These are phyloP conservation scores for Eutolmus rufibarbis DNA, from an alignment of 2,888 invertebrate genomes.

Conservation along the genomic window DNA sequence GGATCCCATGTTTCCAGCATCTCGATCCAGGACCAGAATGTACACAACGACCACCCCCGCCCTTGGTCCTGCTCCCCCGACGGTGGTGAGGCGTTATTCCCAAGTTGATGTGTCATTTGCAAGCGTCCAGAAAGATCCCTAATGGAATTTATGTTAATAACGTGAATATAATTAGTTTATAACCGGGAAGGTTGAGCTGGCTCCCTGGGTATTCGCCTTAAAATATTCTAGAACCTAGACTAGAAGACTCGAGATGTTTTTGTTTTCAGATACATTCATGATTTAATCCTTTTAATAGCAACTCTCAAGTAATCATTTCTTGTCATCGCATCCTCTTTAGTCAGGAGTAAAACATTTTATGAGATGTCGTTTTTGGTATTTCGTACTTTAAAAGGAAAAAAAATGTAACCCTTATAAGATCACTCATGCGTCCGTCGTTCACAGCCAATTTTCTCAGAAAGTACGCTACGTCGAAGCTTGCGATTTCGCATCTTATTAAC, in stretches of 20 bases:
- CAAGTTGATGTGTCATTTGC: conserved; percentile 48
- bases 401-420: too few species aligned
- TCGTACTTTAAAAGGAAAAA: too few species aligned
- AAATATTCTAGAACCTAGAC: background rate
- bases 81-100: conserved; percentile 25
- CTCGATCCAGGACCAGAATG: background rate
- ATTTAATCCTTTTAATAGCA: background rate
- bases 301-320: too few species aligned
- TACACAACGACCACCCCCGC: background rate
- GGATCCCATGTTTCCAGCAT: conserved; percentile 7
- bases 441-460: too few species aligned
- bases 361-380: too few species aligned
- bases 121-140: conserved; percentile 49
- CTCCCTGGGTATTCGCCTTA: background rate
- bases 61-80: background rate
- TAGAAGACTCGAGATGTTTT: background rate
- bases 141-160: conserved; percentile 53
- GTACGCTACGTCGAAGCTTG: too few species aligned
- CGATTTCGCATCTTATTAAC: too few species aligned
- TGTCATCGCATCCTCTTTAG: too few species aligned
- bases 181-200: background rate
- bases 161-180: conserved; percentile 52
- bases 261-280: background rate
- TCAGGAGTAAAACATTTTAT: too few species aligned
- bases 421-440: too few species aligned